Conservation (phyloP, 2,888 invertebrate species). For the Pharmacophagus antenor region DNA sequence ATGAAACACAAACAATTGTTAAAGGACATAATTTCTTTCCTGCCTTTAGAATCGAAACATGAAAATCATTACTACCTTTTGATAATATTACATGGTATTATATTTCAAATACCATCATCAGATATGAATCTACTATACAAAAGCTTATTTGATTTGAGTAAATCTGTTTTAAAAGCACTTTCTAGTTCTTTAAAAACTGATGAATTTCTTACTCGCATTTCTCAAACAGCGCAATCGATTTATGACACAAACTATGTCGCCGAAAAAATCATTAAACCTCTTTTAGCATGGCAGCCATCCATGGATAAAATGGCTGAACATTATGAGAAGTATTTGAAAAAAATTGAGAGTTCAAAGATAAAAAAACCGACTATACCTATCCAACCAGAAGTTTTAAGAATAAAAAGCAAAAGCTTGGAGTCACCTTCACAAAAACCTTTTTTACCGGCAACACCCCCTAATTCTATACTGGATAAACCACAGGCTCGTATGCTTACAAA, state of each 20-base stretch:
- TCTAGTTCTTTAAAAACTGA: slow-evolving; percentile 68
- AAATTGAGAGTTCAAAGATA: slow-evolving; percentile 51
- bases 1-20: slow-evolving; percentile 60
- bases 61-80: slow-evolving; percentile 63
- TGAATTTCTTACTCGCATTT: slow-evolving; percentile 65
- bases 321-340: slow-evolving; percentile 58
- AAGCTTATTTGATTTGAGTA: slow-evolving; percentile 68
- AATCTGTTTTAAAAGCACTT: slow-evolving; percentile 55
- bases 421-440: slow-evolving; percentile 20
- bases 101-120: slow-evolving; percentile 56
- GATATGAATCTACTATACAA: slow-evolving; percentile 60
- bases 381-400: slow-evolving; percentile 58
- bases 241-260: slow-evolving; percentile 77
- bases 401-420: slow-evolving; percentile 50
- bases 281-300: slow-evolving; percentile 71
- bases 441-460: slow-evolving; percentile 52
- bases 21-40: slow-evolving; percentile 47
- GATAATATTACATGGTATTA: slow-evolving; percentile 59
- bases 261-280: slow-evolving; percentile 70
- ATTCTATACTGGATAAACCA: slow-evolving; percentile 46
- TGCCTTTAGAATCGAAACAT: slow-evolving; percentile 52
- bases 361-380: slow-evolving; percentile 61
- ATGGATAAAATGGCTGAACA: slow-evolving; percentile 65
- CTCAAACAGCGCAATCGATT: slow-evolving; percentile 66
- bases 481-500: slow-evolving; percentile 62